Evolutionary conservation across 2,888 invertebrate species (phyloP).

Genomic region (Tiphia femorata): DNA sequence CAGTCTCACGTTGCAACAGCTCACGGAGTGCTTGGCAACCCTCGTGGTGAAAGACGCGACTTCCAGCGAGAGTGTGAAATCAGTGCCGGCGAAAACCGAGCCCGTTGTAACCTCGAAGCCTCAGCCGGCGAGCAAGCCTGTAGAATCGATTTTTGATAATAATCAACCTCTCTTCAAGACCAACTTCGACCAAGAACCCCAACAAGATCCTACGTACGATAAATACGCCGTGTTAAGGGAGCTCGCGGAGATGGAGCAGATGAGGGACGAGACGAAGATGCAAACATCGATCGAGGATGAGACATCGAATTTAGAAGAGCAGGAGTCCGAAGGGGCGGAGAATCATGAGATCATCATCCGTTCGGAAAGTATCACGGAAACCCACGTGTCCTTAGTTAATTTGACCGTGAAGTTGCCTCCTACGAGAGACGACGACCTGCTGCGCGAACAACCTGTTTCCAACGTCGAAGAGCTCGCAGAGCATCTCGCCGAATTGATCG

Average conservation of each 20-base stretch:
- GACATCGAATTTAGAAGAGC: conserved; percentile 33
- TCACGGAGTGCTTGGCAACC: conserved; percentile 82
- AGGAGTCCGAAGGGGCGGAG: conserved; percentile 16
- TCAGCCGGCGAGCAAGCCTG: conserved; percentile 11
- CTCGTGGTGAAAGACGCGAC: conserved; percentile 60
- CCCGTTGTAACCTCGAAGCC: conserved; percentile 40
- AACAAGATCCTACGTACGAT: conserved; percentile 76
- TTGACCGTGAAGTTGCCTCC: conserved; percentile 55
- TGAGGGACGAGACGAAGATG: conserved; percentile 56
- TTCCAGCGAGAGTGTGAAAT: conserved; percentile 33
- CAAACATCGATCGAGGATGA: conserved; percentile 29
- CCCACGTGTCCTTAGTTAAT: conserved; percentile 49
- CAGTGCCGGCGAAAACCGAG: conserved; percentile 16
- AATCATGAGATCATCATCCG: conserved; percentile 57
- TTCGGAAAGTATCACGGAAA: conserved; percentile 52
- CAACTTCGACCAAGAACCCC: conserved; percentile 74
- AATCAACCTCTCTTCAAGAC: conserved; percentile 74
- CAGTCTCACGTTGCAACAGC: conserved; percentile 88
- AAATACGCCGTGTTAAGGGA: conserved; percentile 91
- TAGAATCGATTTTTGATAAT: too few relatives aligned
- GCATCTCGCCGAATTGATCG: neutral
- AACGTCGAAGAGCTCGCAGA: neutral
- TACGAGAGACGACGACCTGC: conserved; percentile 29
- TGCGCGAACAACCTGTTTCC: neutral
- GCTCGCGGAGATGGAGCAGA: conserved; percentile 78